These are phyloP conservation scores for Neotoxoptera formosana DNA, from an alignment of 1,140 invertebrate species.

Conservation along the genomic window DNA sequence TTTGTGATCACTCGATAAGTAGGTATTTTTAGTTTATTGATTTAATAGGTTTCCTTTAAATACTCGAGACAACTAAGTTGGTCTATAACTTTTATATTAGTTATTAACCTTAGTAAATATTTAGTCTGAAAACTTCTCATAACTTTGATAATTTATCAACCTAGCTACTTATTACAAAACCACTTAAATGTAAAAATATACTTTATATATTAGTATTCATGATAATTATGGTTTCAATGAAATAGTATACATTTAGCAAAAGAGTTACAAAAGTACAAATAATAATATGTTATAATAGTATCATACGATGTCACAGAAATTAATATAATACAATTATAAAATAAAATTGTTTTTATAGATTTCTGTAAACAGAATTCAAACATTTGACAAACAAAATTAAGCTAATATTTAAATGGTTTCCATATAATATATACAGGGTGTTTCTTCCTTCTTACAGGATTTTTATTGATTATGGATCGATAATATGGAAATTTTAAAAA, in stretches of 20 bases:
- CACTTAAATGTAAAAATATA: background rate
- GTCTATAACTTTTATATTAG: background rate
- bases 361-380: too few species aligned
- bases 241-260: background rate
- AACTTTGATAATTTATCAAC: background rate
- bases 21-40: background rate
- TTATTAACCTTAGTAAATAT: background rate
- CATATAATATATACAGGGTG: too few species aligned
- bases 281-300: too few species aligned
- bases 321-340: too few species aligned
- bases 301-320: too few species aligned
- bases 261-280: too few species aligned
- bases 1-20: background rate
- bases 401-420: too few species aligned
- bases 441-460: too few species aligned
- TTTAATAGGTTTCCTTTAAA: background rate
- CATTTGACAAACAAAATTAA: too few species aligned
- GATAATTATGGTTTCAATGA: background rate
- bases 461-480: too few species aligned
- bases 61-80: background rate
- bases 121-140: background rate
- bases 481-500: too few species aligned
- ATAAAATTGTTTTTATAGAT: too few species aligned
- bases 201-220: background rate
- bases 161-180: background rate